A percentile compares a stretch with the other conserved stretches of the same genome.
These are phyloP conservation scores for Actenoides hombroni DNA, from an alignment of 2,113 vertebrate genomes.

Conservation along the genomic window DNA sequence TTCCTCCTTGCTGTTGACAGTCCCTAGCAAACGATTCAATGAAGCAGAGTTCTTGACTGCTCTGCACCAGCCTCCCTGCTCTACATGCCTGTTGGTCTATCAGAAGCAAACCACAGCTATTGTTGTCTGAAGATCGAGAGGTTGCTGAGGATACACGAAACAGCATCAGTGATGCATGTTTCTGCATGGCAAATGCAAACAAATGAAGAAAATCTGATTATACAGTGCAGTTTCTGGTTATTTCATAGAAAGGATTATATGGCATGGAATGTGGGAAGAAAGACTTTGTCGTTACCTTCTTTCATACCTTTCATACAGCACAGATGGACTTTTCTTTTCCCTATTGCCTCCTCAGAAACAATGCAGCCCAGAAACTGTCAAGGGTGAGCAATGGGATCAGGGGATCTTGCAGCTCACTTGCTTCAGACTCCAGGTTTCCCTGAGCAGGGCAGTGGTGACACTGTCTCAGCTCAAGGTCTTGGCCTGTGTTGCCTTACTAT, in stretches of 20 bases:
- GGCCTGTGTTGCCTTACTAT: neutral
- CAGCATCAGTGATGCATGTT: neutral
- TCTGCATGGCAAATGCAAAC: neutral
- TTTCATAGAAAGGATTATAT: neutral
- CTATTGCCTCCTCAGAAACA: neutral
- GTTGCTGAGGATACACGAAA: neutral
- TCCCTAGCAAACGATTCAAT: neutral
- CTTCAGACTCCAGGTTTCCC: neutral
- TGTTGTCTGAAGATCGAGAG: accelerated
- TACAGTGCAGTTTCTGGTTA: neutral
- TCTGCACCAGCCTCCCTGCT: neutral
- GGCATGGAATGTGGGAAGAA: neutral
- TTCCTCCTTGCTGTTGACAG: neutral
- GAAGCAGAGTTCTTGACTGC: neutral
- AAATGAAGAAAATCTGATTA: neutral
- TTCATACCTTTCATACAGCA: neutral
- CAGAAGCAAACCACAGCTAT: neutral
- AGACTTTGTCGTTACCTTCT: neutral
- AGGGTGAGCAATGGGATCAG: neutral
- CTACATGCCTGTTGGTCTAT: neutral
- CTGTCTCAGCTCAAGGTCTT: neutral
- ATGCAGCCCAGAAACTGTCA: neutral
- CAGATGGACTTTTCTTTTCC: neutral
- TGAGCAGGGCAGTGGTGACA: accelerated
- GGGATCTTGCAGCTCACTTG: neutral